Conservation (phyloP, 1,140 invertebrate genomes). For the Pseudobourletiella spinata region DNA sequence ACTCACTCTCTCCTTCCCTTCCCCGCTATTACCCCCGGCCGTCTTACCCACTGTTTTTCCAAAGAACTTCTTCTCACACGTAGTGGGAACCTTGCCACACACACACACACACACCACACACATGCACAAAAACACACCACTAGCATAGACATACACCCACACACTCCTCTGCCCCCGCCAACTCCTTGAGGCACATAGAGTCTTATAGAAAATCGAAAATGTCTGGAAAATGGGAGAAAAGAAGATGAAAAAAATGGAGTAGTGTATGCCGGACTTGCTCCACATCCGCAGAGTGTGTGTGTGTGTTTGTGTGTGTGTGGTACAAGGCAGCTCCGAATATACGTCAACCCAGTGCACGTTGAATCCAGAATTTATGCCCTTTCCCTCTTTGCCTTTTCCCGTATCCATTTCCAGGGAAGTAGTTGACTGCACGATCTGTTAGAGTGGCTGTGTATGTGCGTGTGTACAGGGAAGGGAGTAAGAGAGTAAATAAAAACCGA, state of each 20-base stretch:
- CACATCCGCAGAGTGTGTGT: neutral
- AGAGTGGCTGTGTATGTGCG: too few species aligned
- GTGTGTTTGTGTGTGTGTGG: neutral
- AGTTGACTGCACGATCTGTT: too few species aligned
- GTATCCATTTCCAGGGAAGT: too few species aligned
- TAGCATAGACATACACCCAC: neutral
- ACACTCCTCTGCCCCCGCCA: neutral
- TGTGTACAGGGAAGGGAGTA: too few species aligned
- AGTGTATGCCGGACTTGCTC: neutral
- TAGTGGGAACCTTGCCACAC: too few species aligned
- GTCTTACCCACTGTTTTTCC: neutral
- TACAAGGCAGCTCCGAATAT: too few species aligned
- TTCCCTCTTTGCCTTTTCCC: neutral
- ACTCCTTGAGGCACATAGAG: too few species aligned
- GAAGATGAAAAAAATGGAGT: too few species aligned
- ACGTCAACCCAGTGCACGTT: neutral
- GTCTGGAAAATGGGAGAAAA: too few species aligned
- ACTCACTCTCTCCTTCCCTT: neutral
- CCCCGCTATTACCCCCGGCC: neutral
- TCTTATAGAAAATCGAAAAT: too few species aligned
- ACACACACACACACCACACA: neutral
- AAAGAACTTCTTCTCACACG: neutral
- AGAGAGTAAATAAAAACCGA: neutral
- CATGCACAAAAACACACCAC: neutral
- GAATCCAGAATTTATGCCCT: conserved; percentile 7